Base-by-base conservation (phyloP, 64 coral and sea anemone genomes). In the Montipora cactus region DNA sequence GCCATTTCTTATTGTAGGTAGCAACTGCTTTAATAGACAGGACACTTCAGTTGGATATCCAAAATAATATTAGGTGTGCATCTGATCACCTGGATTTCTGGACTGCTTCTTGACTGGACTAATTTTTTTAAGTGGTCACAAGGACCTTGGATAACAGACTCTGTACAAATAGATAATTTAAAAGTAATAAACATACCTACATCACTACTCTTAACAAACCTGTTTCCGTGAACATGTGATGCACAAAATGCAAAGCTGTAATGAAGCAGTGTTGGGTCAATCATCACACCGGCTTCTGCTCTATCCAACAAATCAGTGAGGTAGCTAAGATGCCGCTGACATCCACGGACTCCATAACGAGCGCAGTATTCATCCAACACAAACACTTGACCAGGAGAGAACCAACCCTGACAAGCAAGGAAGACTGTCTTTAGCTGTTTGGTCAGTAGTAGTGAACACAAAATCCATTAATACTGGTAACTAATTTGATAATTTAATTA, bases 161-260 rank as follows among this genome's bases (percentile, higher is more conserved):
- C 37, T 37, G 37, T 37, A 37, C 37, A 0, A 37, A 37, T 37
- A 37, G 37, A 37, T 58, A 22, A 57, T 2, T 15, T n/a, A n/a
- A 19, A 16, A 61, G 11, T 57, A 11, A 57, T 57, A 8, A 8
- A 16, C 20, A 20, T 12, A 10, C 44, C 4, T 70, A 19, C 2
- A 82, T 49, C 20, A 69, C 59, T 44, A 44, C 18, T 66, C 53
- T 16, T 45, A 23, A 91, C 76, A 71, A 58, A 99, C 97, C 92
- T 95, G 72, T 99, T 96, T 3, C 97, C 97, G 79, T 99, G 97
- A 52, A 99, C 97, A 86, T 99, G 97, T 44, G 97, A 99, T 49
- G 94, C 97, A 71, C 97, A 99, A 77, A 99, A 99, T 61, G 97
- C 97, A 92, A 94, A 99, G 81, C 94, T 99, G 78, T 99, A 99